A percentile compares a stretch with the other conserved stretches of the same genome.
Evolutionary conservation across 2,797 vertebrate species (phyloP).

Genomic region (Liasis olivaceus): DNA sequence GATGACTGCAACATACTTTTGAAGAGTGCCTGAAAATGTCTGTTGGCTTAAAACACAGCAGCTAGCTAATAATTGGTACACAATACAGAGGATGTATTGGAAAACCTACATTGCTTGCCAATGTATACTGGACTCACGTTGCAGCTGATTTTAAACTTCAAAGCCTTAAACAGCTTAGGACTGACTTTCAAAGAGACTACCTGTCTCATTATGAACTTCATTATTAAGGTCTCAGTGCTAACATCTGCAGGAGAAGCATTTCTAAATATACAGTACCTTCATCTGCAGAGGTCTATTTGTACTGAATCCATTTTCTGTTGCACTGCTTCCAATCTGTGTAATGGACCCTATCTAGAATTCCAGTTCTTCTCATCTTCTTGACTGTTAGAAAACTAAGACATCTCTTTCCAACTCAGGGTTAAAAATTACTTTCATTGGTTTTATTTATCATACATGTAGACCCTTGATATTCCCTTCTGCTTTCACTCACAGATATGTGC

Average conservation of each 20-base stretch:
- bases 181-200: background rate
- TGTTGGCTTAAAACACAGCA: background rate
- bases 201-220: background rate
- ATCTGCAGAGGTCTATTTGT: background rate
- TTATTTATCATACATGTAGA: background rate
- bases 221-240: background rate
- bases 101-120: background rate
- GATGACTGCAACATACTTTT: background rate
- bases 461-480: background rate
- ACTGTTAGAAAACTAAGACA: background rate
- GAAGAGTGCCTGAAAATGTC: background rate
- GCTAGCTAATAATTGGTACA: background rate
- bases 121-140: background rate
- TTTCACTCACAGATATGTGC: background rate
- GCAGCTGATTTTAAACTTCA: background rate
- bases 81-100: background rate
- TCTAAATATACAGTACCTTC: background rate
- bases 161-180: background rate
- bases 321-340: background rate
- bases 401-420: background rate
- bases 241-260: background rate
- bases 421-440: background rate
- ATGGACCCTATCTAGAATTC: background rate
- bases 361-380: background rate
- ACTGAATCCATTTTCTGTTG: background rate